A percentile compares a stretch with the other conserved stretches of the same genome.
phyloP scores from a whole-genome alignment of 2,113 vertebrate species.

The Notothenia rossii region DNA sequence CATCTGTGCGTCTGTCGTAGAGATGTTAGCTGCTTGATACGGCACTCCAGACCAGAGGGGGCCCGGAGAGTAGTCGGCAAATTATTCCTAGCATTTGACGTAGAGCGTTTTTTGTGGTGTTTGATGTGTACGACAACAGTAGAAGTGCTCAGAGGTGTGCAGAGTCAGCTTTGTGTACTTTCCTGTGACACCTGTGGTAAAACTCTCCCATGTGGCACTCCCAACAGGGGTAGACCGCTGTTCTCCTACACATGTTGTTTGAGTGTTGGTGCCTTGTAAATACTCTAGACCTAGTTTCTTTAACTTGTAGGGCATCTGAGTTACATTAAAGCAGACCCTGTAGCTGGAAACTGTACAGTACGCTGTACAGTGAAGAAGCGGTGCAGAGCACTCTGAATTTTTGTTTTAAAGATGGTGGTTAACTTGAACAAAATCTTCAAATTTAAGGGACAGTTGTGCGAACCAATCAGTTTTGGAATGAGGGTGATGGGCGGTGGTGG shows the following conservation, averaged over 20 bases:
- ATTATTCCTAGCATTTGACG: conserved; percentile 22
- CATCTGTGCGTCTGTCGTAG: conserved; percentile 23
- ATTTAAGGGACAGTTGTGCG: conserved; percentile 18
- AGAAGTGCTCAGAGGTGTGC: conserved; percentile 20
- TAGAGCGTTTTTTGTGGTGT: conserved; percentile 6
- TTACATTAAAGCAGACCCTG: conserved; percentile 36
- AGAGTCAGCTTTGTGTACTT: conserved; percentile 35
- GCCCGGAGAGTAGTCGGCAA: not conserved
- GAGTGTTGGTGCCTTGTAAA: conserved; percentile 64
- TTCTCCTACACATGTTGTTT: conserved; percentile 4
- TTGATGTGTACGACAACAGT: conserved; percentile 14
- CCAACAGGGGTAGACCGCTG: not conserved
- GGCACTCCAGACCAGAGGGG: not conserved
- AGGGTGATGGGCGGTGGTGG: not conserved
- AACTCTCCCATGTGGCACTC: conserved; percentile 2
- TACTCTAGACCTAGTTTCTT: conserved; percentile 63
- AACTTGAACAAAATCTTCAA: conserved; percentile 27
- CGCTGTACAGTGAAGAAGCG: conserved; percentile 36
- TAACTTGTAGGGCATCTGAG: conserved; percentile 50
- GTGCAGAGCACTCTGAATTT: conserved; percentile 39
- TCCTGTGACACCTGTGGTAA: conserved; percentile 15
- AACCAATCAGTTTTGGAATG: conserved; percentile 1
- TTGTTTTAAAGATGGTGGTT: not conserved
- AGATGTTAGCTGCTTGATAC: conserved; percentile 40
- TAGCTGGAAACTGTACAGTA: conserved; percentile 33